Evolutionary conservation across 2,888 invertebrate species (phyloP), one percentile per base, ranked within the genome.

Genomic region (Acronicta alni): DNA sequence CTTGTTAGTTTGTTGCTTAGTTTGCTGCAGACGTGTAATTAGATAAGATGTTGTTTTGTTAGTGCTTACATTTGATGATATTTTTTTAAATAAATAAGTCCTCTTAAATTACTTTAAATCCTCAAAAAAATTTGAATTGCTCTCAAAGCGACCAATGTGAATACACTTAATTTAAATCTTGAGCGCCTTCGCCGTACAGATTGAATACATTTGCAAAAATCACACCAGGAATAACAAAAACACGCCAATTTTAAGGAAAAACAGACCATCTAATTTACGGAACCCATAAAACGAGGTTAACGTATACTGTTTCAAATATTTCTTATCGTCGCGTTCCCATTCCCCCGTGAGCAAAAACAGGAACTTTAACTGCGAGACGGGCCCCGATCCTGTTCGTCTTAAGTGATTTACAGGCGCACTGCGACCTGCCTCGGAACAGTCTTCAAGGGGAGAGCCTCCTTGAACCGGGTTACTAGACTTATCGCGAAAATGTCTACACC

Each of bases 361-460:
- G 81, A 87, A 89, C 86, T 89, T 88, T 85, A 87, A 86, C 86
- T 84, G 87, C 84, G 70, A 43, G 66, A 70, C 72, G 79, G 81
- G 77, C 81, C 86, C 81, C 83, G 78, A 79, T 81, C 81, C 82
- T 83, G 86, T 85, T 82, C 84, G 85, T 85, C 89, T 86, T 90
- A 92, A 92, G 92, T 93, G 93, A 92, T 93, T 92, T 92, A 93
- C 88, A 83, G 87, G 84, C 90, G 85, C 88, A 79, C 79, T 85
- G 90, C 85, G 88, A 88, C 88, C 85, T 85, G 83, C 87, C 84
- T 82, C 67, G 65, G 80, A 82, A 82, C 81, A 82, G 73, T 82
- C 80, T 81, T 74, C 73, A 72, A 73, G 72, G 83, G 86, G 83
- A 77, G 76, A 79, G 73, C 68, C 79, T 80, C 73, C 78, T 77